phyloP scores from a whole-genome alignment of 2,888 invertebrate species.

The Hetaerina titia region DNA sequence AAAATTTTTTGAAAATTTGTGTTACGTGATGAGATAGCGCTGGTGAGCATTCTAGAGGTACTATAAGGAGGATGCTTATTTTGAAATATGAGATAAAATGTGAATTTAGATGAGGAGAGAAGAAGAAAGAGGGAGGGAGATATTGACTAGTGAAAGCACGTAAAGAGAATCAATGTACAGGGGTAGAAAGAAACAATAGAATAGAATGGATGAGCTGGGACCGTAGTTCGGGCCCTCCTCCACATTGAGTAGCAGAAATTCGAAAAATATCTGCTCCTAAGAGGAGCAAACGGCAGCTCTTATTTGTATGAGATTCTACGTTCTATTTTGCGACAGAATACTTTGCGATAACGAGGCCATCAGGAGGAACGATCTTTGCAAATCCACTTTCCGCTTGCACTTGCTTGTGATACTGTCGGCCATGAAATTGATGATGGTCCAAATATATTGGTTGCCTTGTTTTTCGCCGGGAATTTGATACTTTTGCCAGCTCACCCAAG shows the following conservation, averaged over 20 bases:
- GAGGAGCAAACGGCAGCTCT: background rate
- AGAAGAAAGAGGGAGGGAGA: background rate
- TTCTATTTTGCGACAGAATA: background rate
- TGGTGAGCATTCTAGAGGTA: background rate
- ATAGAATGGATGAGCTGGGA: background rate
- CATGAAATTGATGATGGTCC: background rate
- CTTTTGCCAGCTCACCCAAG: no score
- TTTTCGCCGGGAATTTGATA: no score
- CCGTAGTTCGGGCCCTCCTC: background rate
- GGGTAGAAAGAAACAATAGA: background rate
- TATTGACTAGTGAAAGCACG: background rate
- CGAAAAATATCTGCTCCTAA: background rate
- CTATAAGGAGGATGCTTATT: background rate
- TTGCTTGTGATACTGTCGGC: background rate
- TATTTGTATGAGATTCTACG: background rate
- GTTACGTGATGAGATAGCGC: background rate
- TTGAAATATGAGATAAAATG: background rate
- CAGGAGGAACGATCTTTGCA: background rate
- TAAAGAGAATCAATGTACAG: background rate
- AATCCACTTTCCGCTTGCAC: background rate
- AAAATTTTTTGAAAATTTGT: no score
- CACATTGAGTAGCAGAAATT: background rate
- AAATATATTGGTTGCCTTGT: no score
- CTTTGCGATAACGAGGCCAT: background rate
- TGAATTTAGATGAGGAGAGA: background rate